Evolutionary conservation across 2,113 vertebrate genomes (phyloP), one percentile per base, ranked within the genome.

Genomic region (Solea solea): DNA sequence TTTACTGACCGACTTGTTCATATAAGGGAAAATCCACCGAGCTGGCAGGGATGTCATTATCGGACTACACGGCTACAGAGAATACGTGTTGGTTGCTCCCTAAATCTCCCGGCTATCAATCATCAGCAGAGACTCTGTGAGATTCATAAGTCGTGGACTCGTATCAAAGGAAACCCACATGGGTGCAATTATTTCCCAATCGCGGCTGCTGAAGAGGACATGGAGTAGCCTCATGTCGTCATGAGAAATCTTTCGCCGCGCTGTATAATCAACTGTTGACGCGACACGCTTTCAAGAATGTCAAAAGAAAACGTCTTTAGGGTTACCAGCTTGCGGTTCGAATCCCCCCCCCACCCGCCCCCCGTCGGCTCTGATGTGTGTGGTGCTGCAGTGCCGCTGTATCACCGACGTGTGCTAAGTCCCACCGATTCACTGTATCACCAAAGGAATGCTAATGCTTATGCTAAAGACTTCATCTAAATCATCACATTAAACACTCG

Each of bases 121-220:
- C 74, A 86, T 81, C 50, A 73, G 58, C 21, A 64, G 70, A 87
- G 80, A 70, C 57, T 71, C 57, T 75, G 84, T 69, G 60, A 63
- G 69, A 82, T 87, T 84, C 74, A 39, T 45, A 64, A 69, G 74
- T 34, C 51, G 71, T 42, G 67, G 76, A 50, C 56, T 3, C 48
- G 63, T 77, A 81, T 81, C 70, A 84, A 88, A 85, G 76, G 21
- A 69, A 69, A 69, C 50, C 46, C 83, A 89, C 86, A 85, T 86
- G 81, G 86, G 54, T 78, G 67, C 75, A 85, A 80, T 89, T 89
- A 87, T 82, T 73, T 81, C 57, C 65, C 55, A 73, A 78, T 73
- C 65, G 53, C 54, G 67, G 71, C 72, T 71, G 79, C 75, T 85
- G 58, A 62, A 79, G 74, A 84, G 69, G 82, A 78, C 71, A 45